Evolutionary conservation across 2,888 invertebrate genomes (phyloP).

Genomic region (Drosophila falleni): DNA sequence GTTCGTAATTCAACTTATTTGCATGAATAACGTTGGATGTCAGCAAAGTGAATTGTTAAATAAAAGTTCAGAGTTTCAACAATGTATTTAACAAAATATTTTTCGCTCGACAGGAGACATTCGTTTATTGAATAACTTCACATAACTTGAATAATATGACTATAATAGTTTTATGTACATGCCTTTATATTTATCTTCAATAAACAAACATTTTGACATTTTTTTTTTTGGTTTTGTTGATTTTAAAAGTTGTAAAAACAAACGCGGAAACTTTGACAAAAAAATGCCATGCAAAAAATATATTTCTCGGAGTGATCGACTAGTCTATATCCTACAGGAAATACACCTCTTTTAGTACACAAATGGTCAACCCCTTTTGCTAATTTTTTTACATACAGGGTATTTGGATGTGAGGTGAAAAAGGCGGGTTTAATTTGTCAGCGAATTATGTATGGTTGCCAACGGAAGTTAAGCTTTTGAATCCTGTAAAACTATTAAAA

Average conservation of each 20-base stretch:
- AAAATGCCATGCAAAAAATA: not conserved
- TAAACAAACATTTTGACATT: not conserved
- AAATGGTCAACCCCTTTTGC: not conserved
- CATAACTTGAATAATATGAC: not conserved
- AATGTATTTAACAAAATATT: not conserved
- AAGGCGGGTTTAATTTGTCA: conserved; percentile 7
- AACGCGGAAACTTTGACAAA: not conserved
- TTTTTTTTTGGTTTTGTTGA: not conserved
- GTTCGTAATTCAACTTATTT: not conserved
- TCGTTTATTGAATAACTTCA: not conserved
- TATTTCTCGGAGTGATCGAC: too few species aligned
- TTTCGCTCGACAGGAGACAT: not conserved
- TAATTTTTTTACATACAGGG: not conserved
- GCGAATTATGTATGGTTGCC: conserved; percentile 4
- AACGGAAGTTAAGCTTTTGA: conserved; percentile 15
- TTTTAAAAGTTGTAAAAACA: conserved; percentile 5
- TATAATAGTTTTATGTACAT: not conserved
- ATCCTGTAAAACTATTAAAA: conserved; percentile 11
- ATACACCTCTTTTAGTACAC: too few species aligned
- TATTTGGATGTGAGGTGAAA: not conserved
- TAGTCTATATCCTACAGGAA: not conserved
- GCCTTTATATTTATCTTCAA: not conserved
- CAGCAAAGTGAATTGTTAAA: not conserved
- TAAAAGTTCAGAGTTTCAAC: not conserved
- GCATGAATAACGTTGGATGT: not conserved